Evolutionary conservation across 2,113 vertebrate species (phyloP), one percentile per base, ranked within the genome.

Genomic region (Poecilia latipinna): DNA sequence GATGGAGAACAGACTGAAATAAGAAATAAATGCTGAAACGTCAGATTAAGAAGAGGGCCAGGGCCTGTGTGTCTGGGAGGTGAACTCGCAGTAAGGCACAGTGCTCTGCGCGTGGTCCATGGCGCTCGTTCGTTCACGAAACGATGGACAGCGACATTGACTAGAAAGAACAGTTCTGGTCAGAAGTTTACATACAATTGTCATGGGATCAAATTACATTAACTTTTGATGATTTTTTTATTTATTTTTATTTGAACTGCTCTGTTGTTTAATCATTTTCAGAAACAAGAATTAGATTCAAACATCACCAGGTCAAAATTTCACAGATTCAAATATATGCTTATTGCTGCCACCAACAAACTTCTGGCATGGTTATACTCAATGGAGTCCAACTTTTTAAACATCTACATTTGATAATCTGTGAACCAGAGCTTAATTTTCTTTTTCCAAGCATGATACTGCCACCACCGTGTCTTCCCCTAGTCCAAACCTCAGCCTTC

Each of bases 31-130:
- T 2, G 29, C 29, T 35, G 54, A 79, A 37, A 54, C 10, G 51
- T 37, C 22, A 12, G 51, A 61, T 65, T 8, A 44, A 72, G 68
- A 15, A 44, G 78, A 73, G 81, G 70, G 68, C 72, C 82, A 72
- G 86, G 86, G 86, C 88, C 86, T 89, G 85, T 90, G 84, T 77
- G 86, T 87, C 86, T 86, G 82, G 76, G 82, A 87, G 80, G 61
- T 80, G 87, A 91, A 83, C 90, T 91, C 90, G 88, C 88, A 91
- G 84, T 93, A 94, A 95, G 93, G 93, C 93, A 95, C 94, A 89
- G 93, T 84, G 91, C 93, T 93, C 92, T 88, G 89, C 82, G 80
- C 82, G 88, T 88, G 84, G 78, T 81, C 31, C 63, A 85, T 74
- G 68, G 82, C 75, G 72, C 91, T 81, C 85, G 88, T 90, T 93